A percentile compares a stretch with the other conserved stretches of the same genome.
phyloP scores from a whole-genome alignment of 2,888 invertebrate species.

The Pomacea canaliculata region DNA sequence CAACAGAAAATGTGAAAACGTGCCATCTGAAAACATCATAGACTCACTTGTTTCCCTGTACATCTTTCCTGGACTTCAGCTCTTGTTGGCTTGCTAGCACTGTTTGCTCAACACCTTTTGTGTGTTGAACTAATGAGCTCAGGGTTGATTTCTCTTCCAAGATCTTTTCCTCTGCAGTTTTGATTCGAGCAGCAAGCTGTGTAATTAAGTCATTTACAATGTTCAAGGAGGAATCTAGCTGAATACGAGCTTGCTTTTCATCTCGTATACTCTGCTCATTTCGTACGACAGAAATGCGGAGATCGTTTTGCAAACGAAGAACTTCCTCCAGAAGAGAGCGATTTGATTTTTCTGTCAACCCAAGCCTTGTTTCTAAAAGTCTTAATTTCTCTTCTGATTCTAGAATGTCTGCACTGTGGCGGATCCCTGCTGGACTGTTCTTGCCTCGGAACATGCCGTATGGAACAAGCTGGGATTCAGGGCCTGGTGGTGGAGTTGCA shows the following conservation, averaged over 20 bases:
- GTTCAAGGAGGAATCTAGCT: constrained; percentile 63
- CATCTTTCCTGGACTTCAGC: constrained; percentile 55
- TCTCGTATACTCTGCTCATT: constrained; percentile 62
- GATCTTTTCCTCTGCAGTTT: constrained; percentile 64
- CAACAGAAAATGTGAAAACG: no score
- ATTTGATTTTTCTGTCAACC: constrained; percentile 68
- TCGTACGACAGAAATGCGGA: constrained; percentile 53
- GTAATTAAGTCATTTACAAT: constrained; percentile 63
- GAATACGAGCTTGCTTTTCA: constrained; percentile 61
- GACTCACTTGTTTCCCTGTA: constrained; percentile 53
- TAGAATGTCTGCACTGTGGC: constrained; percentile 34
- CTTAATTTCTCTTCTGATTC: constrained; percentile 58
- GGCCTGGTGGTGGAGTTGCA: constrained; percentile 25
- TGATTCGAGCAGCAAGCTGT: constrained; percentile 60
- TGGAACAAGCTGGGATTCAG: constrained; percentile 28
- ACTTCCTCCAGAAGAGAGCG: constrained; percentile 69
- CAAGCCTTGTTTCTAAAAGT: constrained; percentile 64
- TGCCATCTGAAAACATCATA: no score
- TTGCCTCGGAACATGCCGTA: constrained; percentile 15
- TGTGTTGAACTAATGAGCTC: constrained; percentile 59
- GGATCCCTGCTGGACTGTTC: constrained; percentile 21
- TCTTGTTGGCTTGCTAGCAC: constrained; percentile 65
- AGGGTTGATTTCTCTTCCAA: constrained; percentile 63
- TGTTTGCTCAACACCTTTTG: constrained; percentile 65
- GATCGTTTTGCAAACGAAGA: constrained; percentile 65